Conservation (phyloP, 1,140 invertebrate genomes). For the Euborellia annulipes region DNA sequence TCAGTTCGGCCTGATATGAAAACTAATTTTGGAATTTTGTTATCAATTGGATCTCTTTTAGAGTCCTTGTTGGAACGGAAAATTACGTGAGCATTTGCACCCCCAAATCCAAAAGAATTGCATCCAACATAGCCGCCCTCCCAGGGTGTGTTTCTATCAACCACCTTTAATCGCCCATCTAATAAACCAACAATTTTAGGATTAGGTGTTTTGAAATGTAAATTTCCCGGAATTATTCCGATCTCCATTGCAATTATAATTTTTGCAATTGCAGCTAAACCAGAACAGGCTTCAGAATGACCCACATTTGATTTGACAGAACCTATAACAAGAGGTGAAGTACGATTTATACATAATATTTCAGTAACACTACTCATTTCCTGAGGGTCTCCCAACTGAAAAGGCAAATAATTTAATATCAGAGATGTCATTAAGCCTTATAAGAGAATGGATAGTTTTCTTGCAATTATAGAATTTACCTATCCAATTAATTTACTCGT, state of each 20-base stretch:
- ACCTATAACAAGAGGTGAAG: conserved; percentile 36
- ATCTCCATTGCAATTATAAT: conserved; percentile 49
- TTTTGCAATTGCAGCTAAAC: conserved; percentile 13
- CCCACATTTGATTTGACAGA: conserved; percentile 48
- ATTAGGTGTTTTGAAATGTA: conserved; percentile 58
- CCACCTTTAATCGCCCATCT: conserved; percentile 46
- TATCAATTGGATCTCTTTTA: too few species aligned
- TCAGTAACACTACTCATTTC: conserved; percentile 42
- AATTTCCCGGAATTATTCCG: conserved; percentile 57
- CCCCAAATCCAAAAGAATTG: conserved; percentile 57
- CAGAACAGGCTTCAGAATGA: conserved; percentile 41
- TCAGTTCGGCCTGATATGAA: too few species aligned
- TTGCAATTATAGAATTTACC: not conserved
- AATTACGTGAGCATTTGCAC: conserved; percentile 45
- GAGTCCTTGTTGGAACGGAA: conserved; percentile 31
- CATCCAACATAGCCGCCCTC: conserved; percentile 41
- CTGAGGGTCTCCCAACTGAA: conserved; percentile 38
- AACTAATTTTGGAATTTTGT: too few species aligned
- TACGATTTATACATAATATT: conserved; percentile 36
- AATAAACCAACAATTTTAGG: conserved; percentile 51
- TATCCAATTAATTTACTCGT: not conserved
- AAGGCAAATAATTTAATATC: too few species aligned
- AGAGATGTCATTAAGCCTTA: too few species aligned
- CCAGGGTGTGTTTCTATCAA: conserved; percentile 35
- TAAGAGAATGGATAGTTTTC: too few species aligned